Evolutionary conservation across 2,113 vertebrate genomes (phyloP).

Genomic region (Melozone crissalis): DNA sequence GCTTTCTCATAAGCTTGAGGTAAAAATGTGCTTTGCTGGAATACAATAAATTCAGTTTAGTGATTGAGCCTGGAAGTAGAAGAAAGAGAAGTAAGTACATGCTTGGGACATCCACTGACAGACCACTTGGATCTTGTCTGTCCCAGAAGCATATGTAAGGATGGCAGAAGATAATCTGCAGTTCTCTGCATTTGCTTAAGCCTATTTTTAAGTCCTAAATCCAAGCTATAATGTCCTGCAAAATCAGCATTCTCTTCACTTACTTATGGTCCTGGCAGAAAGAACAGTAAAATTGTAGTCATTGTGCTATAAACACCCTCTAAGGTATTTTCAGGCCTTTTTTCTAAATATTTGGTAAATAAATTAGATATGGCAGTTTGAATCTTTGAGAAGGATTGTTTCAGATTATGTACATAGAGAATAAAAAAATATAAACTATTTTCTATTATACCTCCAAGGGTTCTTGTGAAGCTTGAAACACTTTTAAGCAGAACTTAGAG

Average conservation of each 20-base stretch:
- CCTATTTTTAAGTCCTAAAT: not conserved
- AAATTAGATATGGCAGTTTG: not conserved
- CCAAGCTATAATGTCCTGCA: not conserved
- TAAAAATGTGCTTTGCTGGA: not conserved
- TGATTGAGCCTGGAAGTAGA: not conserved
- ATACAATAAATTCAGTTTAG: not conserved
- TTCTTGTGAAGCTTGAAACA: not conserved
- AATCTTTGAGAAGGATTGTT: not conserved
- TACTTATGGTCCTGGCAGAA: not conserved
- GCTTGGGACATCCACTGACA: not conserved
- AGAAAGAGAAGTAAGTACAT: not conserved
- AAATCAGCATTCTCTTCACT: not conserved
- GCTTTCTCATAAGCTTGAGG: not conserved
- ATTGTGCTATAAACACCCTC: not conserved
- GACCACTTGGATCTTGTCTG: not conserved
- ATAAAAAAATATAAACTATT: not conserved
- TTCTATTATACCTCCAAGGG: not conserved
- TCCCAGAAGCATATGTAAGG: not conserved
- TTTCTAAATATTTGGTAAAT: not conserved
- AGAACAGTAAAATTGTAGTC: not conserved
- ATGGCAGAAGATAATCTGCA: not conserved
- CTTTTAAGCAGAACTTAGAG: not conserved
- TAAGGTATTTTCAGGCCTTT: not conserved
- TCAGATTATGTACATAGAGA: not conserved
- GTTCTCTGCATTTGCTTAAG: not conserved